Conservation (phyloP, 2,113 vertebrate genomes). For the Sturnira hondurensis region DNA sequence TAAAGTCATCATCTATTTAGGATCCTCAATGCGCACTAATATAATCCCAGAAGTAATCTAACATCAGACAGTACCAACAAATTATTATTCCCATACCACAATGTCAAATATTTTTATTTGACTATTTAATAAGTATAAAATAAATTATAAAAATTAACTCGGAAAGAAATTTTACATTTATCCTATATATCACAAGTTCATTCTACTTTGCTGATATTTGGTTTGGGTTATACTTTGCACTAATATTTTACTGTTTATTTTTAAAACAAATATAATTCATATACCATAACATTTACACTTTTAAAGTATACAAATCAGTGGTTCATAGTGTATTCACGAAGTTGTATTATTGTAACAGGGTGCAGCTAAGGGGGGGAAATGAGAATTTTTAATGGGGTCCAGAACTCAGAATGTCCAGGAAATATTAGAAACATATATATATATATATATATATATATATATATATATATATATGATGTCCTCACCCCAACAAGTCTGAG, state of each 20-base stretch:
- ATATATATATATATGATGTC: no score
- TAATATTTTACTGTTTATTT: background rate
- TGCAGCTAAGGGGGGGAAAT: no score
- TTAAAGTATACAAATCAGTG: background rate
- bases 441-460: no score
- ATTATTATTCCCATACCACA: background rate
- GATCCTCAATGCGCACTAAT: background rate
- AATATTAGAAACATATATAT: no score
- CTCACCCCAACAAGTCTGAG: no score
- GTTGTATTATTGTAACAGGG: no score
- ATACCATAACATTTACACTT: background rate
- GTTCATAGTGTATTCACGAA: no score
- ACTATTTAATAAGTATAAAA: background rate
- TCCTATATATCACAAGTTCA: background rate
- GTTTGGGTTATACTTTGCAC: background rate
- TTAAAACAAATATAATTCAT: background rate
- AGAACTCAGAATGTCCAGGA: no score
- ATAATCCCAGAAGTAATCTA: background rate
- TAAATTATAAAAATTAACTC: background rate
- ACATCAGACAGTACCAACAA: background rate
- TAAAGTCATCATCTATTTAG: constrained; percentile 23
- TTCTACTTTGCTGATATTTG: background rate
- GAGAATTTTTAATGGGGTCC: no score
- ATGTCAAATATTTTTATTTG: background rate
- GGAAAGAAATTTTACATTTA: background rate